Evolutionary conservation across 2,888 invertebrate species (phyloP).

Genomic region (Eupithecia pulchellata): DNA sequence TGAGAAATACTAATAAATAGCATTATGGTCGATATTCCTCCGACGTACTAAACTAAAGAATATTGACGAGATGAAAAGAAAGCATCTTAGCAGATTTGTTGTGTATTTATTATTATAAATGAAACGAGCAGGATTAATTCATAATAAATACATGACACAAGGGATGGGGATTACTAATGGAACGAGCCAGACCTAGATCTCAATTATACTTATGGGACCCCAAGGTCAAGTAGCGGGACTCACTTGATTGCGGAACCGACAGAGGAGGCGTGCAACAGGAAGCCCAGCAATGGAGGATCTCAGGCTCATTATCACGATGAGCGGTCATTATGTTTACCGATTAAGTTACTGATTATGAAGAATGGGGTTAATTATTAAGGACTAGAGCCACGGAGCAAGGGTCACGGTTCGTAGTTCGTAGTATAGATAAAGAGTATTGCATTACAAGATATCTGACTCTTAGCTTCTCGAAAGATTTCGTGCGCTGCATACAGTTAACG

Average conservation of each 20-base stretch:
- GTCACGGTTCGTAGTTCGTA: not conserved
- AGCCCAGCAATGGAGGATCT: not conserved
- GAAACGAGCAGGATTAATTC: too few relatives aligned
- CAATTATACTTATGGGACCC: too few relatives aligned
- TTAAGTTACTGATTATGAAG: constrained; percentile 3
- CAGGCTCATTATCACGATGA: not conserved
- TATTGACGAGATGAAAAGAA: not conserved
- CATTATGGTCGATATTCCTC: not conserved
- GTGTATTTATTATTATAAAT: too few relatives aligned
- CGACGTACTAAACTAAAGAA: not conserved
- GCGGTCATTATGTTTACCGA: not conserved
- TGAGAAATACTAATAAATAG: not conserved
- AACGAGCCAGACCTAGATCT: too few relatives aligned
- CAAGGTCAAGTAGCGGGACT: not conserved
- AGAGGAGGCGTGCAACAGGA: not conserved
- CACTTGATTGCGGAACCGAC: not conserved
- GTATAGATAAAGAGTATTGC: not conserved
- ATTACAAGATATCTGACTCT: not conserved
- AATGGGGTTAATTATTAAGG: constrained; percentile 3
- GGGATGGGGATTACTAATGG: too few relatives aligned
- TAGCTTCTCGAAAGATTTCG: not conserved
- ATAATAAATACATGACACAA: too few relatives aligned
- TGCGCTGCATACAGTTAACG: constrained; percentile 2
- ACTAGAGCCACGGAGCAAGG: not conserved
- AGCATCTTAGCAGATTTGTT: too few relatives aligned